Evolutionary conservation across 2,888 invertebrate genomes (phyloP), one percentile per base, ranked within the genome.

Genomic region (Melangyna quadrimaculata): DNA sequence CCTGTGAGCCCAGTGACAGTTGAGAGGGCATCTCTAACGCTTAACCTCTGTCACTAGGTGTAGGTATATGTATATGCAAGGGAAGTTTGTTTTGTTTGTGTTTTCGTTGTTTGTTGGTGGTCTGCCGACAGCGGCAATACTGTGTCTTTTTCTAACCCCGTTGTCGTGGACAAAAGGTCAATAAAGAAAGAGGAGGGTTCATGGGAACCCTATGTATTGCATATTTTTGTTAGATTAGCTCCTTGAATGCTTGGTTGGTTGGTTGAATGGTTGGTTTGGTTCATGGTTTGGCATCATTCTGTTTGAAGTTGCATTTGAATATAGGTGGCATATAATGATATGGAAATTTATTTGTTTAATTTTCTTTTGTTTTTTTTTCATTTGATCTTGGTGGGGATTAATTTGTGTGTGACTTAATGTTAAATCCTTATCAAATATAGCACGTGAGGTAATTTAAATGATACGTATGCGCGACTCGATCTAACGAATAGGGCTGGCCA

Each of bases 11-110:
- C 19, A 32, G 45, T 65, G 63, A 65, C 63, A 65, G 29, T 65
- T 65, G 24, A 65, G 29, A 45, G 45, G 29, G 45, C 45, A 45
- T 65, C 63, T 65, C 63, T 45, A 65, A 65, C 45, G 43, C 63
- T 65, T 65, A 65, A 65, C 51, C 35, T 35, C 57, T 69, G 67
- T 45, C 75, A 75, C 55, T 27, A 27, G 3, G 6, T 27, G n/a
- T n/a, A n/a, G n/a, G n/a, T n/a, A n/a, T n/a, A n/a, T n/a, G n/a
- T n/a, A n/a, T n/a, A n/a, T 37, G 48, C 22, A 12, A 22, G 14
- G 57, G 53, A 22, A 77, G 75, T 80, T 86, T 77, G 75, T 84
- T 79, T 84, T 79, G 80, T 80, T 74, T 78, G 61, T 63, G 37
- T 59, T 59, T 40, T 70, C 57, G 48, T 74, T 55, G 83, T 74